Evolutionary conservation across 1,140 invertebrate genomes (phyloP).

Genomic region (Drosophila biarmipes): DNA sequence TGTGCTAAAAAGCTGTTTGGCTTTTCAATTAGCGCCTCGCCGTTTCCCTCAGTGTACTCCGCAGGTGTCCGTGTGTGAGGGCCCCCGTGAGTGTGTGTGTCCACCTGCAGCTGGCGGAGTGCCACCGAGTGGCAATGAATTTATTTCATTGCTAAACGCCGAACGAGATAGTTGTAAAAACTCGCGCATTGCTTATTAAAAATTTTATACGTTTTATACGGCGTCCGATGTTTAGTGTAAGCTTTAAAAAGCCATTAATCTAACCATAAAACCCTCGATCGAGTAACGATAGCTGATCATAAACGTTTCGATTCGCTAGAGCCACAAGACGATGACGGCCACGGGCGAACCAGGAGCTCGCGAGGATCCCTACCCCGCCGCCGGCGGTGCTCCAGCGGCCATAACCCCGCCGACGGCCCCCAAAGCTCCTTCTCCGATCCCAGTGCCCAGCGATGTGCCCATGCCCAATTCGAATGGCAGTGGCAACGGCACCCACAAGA

Average conservation of each 20-base stretch:
- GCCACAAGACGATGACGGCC: constrained; percentile 65
- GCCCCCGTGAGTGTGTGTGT: constrained; percentile 5
- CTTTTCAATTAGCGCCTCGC: constrained; percentile 16
- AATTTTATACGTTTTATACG: constrained; percentile 30
- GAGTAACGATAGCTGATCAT: constrained; percentile 1
- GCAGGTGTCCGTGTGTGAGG: constrained; percentile 16
- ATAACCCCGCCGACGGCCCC: constrained; percentile 27
- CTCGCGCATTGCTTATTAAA: constrained; percentile 38
- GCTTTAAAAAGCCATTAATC: constrained; percentile 4
- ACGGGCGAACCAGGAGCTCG: constrained; percentile 57
- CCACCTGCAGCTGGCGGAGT: constrained; percentile 43
- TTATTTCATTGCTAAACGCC: constrained; percentile 79
- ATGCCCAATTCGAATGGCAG: constrained; percentile 57
- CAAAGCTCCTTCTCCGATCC: constrained; percentile 20
- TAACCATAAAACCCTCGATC: not conserved
- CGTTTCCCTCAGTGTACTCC: constrained; percentile 32
- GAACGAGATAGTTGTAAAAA: constrained; percentile 80
- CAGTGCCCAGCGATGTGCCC: constrained; percentile 52
- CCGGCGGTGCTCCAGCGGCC: constrained; percentile 10
- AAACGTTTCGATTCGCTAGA: constrained; percentile 17
- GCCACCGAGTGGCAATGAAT: constrained; percentile 70
- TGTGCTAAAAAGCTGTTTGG: constrained; percentile 5
- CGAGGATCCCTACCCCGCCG: constrained; percentile 39
- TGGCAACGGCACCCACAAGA: constrained; percentile 52
- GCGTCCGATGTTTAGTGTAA: constrained; percentile 53